phyloP scores from a whole-genome alignment of 2,888 invertebrate genomes.

The Acleris laterana region DNA sequence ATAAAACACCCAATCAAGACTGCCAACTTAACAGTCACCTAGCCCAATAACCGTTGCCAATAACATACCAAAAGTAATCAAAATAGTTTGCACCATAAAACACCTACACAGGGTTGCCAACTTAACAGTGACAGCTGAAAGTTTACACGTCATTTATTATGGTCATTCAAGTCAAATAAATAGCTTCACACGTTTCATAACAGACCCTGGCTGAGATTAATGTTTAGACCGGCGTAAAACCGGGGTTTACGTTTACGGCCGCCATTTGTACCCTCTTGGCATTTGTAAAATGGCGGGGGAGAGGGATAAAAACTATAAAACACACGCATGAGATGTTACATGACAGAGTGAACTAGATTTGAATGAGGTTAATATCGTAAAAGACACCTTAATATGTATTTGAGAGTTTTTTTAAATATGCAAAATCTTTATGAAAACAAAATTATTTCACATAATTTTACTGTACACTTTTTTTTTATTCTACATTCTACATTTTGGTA shows the following conservation, averaged over 20 bases:
- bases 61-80: conserved; percentile 4
- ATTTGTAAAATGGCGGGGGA: conserved; percentile 23
- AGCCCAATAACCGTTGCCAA: background rate
- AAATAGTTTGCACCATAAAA: conserved; percentile 21
- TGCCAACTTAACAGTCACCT: conserved; percentile 8
- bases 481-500: too few relatives aligned
- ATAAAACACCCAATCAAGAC: conserved; percentile 13
- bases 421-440: too few relatives aligned
- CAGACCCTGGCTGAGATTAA: conserved; percentile 58
- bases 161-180: conserved; percentile 15
- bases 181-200: conserved; percentile 20
- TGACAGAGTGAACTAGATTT: background rate
- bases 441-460: too few relatives aligned
- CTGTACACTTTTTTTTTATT: too few relatives aligned
- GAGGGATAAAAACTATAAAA: conserved; percentile 7
- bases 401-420: too few relatives aligned
- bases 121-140: conserved; percentile 8
- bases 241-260: conserved; percentile 18
- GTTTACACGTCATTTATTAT: conserved; percentile 10
- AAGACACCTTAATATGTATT: too few relatives aligned
- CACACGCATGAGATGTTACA: background rate
- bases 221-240: conserved; percentile 67
- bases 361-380: background rate
- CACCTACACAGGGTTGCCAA: background rate
- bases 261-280: conserved; percentile 18